Evolutionary conservation across 2,888 invertebrate species (phyloP), one percentile per base, ranked within the genome.

Genomic region (Melinaea menophilus): DNA sequence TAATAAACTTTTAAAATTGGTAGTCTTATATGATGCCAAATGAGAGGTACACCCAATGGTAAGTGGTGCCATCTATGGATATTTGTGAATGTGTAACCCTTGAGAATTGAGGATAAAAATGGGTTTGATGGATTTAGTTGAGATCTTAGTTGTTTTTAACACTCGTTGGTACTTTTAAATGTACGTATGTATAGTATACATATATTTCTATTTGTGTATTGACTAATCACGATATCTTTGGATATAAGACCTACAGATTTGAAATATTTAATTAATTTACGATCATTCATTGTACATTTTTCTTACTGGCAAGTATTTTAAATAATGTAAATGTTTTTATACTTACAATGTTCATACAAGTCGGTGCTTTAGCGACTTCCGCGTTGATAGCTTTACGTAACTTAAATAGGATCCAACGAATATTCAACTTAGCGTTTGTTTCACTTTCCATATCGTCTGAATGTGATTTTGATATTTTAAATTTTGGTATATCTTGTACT

Each of bases 291-390:
- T 22, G 22, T 22, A 22, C 1, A 22, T 22, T 22, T 22, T 22
- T 22, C 22, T 22, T 22, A 22, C 22, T 22, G 22, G 22, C 22
- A 22, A 1, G 22, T 22, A 22, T 22, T 22, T 22, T 22, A 2
- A 35, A 7, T 51, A 35, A 9, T 12, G 5, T 12, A 51, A 57
- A 47, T 56, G 62, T 55, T 61, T 56, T 4, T 34, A 58, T 66
- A 91, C 93, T 91, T 90, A 96, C 96, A 88, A 97, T 93, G 71
- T 92, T 87, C 68, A 91, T 93, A 55, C 91, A 92, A 57, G 92
- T 92, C 0, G 95, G 93, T 7, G 94, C 92, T 75, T 94, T 93
- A 12, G 95, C 93, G 0, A 97, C 92, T 90, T 98, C 98, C 7
- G 92, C 91, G 78, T 96, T 95, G 1, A 96, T 92, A 67, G 95